A percentile compares a stretch with the other conserved stretches of the same genome.
phyloP scores from a whole-genome alignment of 2,888 invertebrate species.

The Periphyllus acericola region DNA sequence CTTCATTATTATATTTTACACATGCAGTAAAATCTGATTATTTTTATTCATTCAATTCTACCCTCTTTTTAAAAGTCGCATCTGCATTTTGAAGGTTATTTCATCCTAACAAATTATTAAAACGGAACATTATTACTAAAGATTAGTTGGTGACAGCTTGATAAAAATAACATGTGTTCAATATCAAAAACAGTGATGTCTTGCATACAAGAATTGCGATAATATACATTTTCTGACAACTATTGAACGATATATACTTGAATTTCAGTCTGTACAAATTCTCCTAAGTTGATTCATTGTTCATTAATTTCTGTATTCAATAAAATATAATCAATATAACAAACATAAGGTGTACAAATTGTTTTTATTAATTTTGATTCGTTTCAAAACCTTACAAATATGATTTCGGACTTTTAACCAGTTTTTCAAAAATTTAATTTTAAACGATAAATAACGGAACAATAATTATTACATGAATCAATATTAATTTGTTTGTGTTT shows the following conservation, averaged over 20 bases:
- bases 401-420: neutral
- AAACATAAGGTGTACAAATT: too few species aligned
- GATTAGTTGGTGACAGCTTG: conserved; percentile 18
- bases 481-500: neutral
- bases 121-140: neutral
- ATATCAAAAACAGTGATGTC: conserved; percentile 8
- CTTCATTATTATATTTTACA: conserved; percentile 43
- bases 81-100: conserved; percentile 39
- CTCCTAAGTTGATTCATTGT: too few species aligned
- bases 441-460: neutral
- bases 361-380: neutral
- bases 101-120: neutral
- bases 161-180: conserved; percentile 25
- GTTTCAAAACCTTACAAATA: neutral
- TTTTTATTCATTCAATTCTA: conserved; percentile 40
- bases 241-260: neutral
- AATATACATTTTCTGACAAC: neutral
- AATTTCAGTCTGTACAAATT: too few species aligned
- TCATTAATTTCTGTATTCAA: too few species aligned
- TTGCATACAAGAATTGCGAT: neutral
- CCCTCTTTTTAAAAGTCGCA: conserved; percentile 44
- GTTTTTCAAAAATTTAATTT: neutral
- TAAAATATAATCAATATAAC: too few species aligned
- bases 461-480: neutral
- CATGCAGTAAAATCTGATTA: conserved; percentile 45